Evolutionary conservation across 35 echinoderm and acorn worm species (phyloP), one percentile per base, ranked within the genome.

Genomic region (Heliocidaris tuberculata): DNA sequence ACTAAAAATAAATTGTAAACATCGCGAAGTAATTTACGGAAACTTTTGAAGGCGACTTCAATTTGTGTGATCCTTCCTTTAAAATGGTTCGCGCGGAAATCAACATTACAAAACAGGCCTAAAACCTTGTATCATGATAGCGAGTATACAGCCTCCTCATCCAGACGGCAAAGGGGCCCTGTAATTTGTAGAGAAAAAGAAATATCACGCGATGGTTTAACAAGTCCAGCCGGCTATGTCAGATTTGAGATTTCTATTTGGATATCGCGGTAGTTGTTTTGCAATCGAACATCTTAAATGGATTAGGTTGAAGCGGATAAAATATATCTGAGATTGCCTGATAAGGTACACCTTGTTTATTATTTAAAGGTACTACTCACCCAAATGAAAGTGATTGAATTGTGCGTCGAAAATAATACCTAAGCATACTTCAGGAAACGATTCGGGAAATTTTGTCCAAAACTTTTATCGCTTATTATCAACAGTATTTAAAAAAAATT

Each of bases 11-110:
- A 7, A 7, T n/a, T 24, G 4, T 78, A 7, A 78, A 78, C 65
- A 78, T 78, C 65, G 65, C 27, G 65, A n/a, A n/a, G 65, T 78
- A 78, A 78, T 78, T 78, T 78, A n/a, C 65, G 65, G 65, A 78
- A 78, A 78, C 65, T 78, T 78, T 78, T 78, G 65, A 78, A 78
- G 65, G 65, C 65, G 65, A 78, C 65, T 78, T 24, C 65, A 78
- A 78, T 78, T 78, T 78, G 65, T 19, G 65, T 24, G 65, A 78
- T 78, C 65, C 27, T 78, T 78, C 65, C 65, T 78, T 78, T 78
- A 78, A 78, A n/a, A 78, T 19, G 21, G 65, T 0, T 29, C 21
- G 65, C 65, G 27, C 65, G 65, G 65, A 78, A 78, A 78, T 78
- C 65, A 78, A 78, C 65, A 19, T 78, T 78, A 78, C 21, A 78